These are phyloP conservation scores for Calliphora vomitoria DNA, from an alignment of 2,888 invertebrate genomes.

Conservation along the genomic window DNA sequence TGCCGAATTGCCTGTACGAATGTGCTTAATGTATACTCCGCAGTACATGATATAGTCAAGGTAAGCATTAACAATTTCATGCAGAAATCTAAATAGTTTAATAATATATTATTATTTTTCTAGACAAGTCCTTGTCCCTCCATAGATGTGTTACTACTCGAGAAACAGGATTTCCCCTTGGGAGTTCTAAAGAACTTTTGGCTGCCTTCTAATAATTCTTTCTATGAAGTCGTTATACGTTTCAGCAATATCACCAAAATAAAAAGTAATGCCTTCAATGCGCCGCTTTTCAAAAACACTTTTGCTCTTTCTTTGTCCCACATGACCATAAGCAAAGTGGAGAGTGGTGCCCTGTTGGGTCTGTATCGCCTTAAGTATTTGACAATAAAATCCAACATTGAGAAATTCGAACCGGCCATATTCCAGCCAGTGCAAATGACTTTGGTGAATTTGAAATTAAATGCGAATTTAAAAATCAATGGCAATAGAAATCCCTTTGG, in stretches of 20 bases:
- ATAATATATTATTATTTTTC: not conserved
- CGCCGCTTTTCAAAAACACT: conserved; percentile 77
- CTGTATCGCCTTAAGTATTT: conserved; percentile 78
- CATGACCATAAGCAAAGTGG: conserved; percentile 75
- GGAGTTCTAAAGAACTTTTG: conserved; percentile 62
- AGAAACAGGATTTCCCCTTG: conserved; percentile 73
- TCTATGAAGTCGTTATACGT: conserved; percentile 76
- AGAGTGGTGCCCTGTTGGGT: conserved; percentile 79
- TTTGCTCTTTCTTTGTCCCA: conserved; percentile 74
- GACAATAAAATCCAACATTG: conserved; percentile 76
- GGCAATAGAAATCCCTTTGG: conserved; percentile 77
- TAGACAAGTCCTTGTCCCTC: conserved; percentile 72
- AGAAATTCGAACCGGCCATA: conserved; percentile 76
- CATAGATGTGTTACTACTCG: conserved; percentile 73
- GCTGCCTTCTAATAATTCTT: conserved; percentile 60
- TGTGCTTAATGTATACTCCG: conserved; percentile 59
- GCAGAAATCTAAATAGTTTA: not conserved
- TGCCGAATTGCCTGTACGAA: conserved; percentile 73
- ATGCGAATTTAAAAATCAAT: conserved; percentile 74
- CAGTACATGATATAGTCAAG: conserved; percentile 56
- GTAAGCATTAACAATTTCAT: conserved; percentile 62
- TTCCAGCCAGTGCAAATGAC: conserved; percentile 81
- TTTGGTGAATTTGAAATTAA: conserved; percentile 77
- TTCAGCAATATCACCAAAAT: conserved; percentile 75
- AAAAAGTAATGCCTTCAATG: conserved; percentile 78